Evolutionary conservation across 2,797 vertebrate species (phyloP), one percentile per base, ranked within the genome.

Genomic region (Crocodylus rhombifer): DNA sequence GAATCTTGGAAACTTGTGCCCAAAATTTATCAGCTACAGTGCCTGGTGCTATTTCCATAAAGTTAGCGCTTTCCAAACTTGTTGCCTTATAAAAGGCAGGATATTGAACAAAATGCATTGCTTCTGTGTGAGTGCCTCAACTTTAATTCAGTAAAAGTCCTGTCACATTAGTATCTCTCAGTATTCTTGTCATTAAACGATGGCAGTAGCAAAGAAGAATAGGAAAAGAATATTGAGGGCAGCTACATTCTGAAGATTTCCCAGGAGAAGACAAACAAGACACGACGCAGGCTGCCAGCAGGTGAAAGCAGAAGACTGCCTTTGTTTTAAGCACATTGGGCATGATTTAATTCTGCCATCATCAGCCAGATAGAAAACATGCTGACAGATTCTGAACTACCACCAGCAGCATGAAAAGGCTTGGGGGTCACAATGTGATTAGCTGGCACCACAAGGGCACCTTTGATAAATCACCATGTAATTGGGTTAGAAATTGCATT

Each of bases 211-310:
- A 74, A 77, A 74, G 92, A 96, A 82, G 83, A 95, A 90, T 80
- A 89, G 91, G 96, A 95, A 97, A 98, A 96, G 95, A 96, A 92
- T 97, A 97, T 93, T 97, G 98, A 98, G 98, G 97, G 97, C 97
- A 98, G 97, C 96, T 98, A 97, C 85, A 97, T 97, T 96, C 92
- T 90, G 91, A 97, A 98, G 98, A 98, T 98, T 98, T 99, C 98
- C 98, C 98, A 78, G 81, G 98, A 98, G 98, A 97, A 97, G 97
- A 94, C 90, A 96, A 97, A 96, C 94, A 94, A 93, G 90, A 95
- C 92, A 82, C 83, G 91, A 82, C 92, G 97, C 93, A 60, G 93
- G 88, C 90, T 97, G 96, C 94, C 96, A 89, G 97, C 97, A 98
- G 97, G 97, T 98, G 95, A 97, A 97, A 96, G 96, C 84, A 91